These are phyloP conservation scores for Heliangelus exortis DNA, from an alignment of 2,797 vertebrate species.

Conservation along the genomic window DNA sequence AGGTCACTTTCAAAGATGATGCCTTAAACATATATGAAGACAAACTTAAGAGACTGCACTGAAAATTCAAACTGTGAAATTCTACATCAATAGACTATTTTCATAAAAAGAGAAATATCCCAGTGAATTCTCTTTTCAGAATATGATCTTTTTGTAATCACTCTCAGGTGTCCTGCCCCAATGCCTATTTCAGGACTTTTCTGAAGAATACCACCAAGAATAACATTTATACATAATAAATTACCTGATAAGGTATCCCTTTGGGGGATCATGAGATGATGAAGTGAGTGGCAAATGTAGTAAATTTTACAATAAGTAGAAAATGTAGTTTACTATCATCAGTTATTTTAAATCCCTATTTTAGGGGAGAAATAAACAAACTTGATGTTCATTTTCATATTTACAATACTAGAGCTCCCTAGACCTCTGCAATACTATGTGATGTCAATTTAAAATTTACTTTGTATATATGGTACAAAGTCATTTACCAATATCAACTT, in stretches of 20 bases:
- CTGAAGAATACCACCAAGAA: neutral
- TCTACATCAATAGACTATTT: neutral
- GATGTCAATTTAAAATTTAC: neutral
- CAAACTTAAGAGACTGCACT: neutral
- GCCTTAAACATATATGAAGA: neutral
- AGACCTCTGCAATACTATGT: neutral
- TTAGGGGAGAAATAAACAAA: neutral
- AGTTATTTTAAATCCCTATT: neutral
- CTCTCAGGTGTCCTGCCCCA: neutral
- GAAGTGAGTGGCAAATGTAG: neutral
- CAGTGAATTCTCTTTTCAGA: neutral
- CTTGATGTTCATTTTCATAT: neutral
- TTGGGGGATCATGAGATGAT: neutral
- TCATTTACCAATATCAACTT: constrained; percentile 11
- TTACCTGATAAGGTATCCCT: neutral
- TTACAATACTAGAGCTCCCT: neutral
- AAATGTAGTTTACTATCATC: neutral
- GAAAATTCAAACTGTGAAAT: constrained; percentile 2
- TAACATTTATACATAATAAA: neutral
- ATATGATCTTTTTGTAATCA: neutral
- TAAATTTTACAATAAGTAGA: neutral
- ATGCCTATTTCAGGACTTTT: neutral
- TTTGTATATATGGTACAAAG: neutral
- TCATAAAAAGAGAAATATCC: neutral
- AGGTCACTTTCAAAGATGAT: neutral